These are phyloP conservation scores for Mimumesa dahlbomi DNA, from an alignment of 2,888 invertebrate species.

Conservation along the genomic window DNA sequence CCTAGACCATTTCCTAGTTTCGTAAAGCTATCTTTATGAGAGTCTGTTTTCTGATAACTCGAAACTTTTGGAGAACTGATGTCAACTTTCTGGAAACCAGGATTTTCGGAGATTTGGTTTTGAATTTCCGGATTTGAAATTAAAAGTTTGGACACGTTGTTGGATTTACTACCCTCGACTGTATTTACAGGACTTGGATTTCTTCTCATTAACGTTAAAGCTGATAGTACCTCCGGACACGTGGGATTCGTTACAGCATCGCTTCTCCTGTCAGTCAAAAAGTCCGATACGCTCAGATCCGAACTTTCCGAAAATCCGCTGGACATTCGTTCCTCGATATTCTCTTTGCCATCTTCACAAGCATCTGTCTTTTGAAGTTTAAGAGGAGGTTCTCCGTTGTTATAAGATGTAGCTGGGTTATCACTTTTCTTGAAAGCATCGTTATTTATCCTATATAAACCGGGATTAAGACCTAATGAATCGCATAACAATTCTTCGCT, in stretches of 20 bases:
- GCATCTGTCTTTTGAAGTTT: conserved; percentile 69
- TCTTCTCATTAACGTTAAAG: conserved; percentile 75
- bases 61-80: conserved; percentile 64
- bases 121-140: conserved; percentile 76
- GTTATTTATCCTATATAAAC: conserved; percentile 71
- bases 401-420: conserved; percentile 23
- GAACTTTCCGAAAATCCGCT: conserved; percentile 74
- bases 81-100: conserved; percentile 75
- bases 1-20: conserved; percentile 62
- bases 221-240: conserved; percentile 77
- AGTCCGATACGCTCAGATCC: conserved; percentile 72
- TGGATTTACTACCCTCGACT: conserved; percentile 51
- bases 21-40: conserved; percentile 55
- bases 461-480: conserved; percentile 71
- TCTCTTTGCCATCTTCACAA: conserved; percentile 70
- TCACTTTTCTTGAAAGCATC: conserved; percentile 63
- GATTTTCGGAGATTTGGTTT: conserved; percentile 73
- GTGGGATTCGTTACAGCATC: conserved; percentile 62
- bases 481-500: conserved; percentile 72
- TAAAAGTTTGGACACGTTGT: conserved; percentile 67
- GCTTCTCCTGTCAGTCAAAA: conserved; percentile 67
- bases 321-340: conserved; percentile 68
- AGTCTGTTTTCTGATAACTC: conserved; percentile 54
- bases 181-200: conserved; percentile 64
- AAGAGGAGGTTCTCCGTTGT: conserved; percentile 66